A percentile compares a stretch with the other conserved stretches of the same genome.
phyloP scores from a whole-genome alignment of 2,888 invertebrate genomes.

The Odontocerum albicorne region DNA sequence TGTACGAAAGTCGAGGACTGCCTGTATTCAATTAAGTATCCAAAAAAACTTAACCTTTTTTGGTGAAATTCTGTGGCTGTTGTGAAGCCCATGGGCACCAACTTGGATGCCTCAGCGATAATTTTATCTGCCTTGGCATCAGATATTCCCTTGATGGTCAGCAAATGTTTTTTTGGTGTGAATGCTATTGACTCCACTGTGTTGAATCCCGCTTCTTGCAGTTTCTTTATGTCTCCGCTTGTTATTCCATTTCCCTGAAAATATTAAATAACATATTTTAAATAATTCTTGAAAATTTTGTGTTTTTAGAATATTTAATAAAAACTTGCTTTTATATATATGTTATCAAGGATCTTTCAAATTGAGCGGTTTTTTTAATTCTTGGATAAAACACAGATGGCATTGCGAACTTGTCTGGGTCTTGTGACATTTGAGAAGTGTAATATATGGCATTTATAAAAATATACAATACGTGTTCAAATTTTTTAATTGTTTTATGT shows the following conservation, averaged over 20 bases:
- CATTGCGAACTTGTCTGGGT: too few relatives aligned
- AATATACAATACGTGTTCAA: background rate
- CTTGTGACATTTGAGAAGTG: too few relatives aligned
- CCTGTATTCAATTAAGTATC: too few relatives aligned
- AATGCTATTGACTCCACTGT: constrained; percentile 96
- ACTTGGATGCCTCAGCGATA: constrained; percentile 84
- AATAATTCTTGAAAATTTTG: too few relatives aligned
- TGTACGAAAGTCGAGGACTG: too few relatives aligned
- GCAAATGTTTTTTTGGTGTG: constrained; percentile 88
- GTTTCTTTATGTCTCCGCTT: constrained; percentile 86
- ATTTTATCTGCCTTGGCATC: constrained; percentile 98
- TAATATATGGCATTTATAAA: too few relatives aligned
- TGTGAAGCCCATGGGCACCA: constrained; percentile 97
- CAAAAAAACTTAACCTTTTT: constrained; percentile 61
- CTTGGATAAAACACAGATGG: too few relatives aligned
- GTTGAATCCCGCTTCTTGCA: constrained; percentile 90
- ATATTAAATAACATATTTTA: constrained; percentile 12
- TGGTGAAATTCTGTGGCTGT: constrained; percentile 96
- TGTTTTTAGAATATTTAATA: too few relatives aligned
- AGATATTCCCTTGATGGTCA: constrained; percentile 92
- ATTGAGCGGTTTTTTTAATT: too few relatives aligned
- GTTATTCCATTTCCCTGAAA: constrained; percentile 88
- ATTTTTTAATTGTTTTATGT: too few relatives aligned
- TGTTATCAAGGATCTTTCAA: too few relatives aligned
- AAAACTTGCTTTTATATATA: too few relatives aligned